Conservation (phyloP, 1,140 invertebrate species). For the Cotesia chilonis region DNA sequence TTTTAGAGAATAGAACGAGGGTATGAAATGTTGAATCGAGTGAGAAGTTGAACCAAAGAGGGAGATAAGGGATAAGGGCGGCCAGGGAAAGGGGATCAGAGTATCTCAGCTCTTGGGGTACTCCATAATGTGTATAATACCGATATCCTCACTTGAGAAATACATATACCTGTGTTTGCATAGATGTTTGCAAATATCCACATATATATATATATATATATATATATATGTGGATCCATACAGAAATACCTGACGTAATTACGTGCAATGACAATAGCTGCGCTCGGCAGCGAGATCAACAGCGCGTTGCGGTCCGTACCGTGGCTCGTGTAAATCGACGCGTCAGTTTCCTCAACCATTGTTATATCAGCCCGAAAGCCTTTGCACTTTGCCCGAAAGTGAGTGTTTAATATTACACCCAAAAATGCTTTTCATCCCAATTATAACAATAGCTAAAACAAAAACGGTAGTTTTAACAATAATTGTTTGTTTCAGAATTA, state of each 20-base stretch:
- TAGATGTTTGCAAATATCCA: too few species aligned
- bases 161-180: too few species aligned
- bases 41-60: neutral
- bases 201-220: too few species aligned
- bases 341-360: slow-evolving; percentile 27
- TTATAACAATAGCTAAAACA: too few species aligned
- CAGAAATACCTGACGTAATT: slow-evolving; percentile 31
- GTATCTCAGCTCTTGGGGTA: neutral
- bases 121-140: neutral
- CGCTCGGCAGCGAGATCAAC: slow-evolving; percentile 22
- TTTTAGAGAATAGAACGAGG: neutral
- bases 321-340: slow-evolving; percentile 28
- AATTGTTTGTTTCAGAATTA: too few species aligned
- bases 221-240: neutral
- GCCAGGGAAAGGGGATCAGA: neutral
- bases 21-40: too few species aligned
- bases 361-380: neutral
- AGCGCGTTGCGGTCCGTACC: slow-evolving; percentile 23
- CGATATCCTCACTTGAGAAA: slow-evolving; percentile 15
- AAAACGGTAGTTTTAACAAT: too few species aligned
- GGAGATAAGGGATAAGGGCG: neutral
- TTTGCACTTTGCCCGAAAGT: neutral
- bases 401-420: neutral
- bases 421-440: neutral
- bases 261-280: slow-evolving; percentile 31